Evolutionary conservation across 2,113 vertebrate genomes (phyloP), one percentile per base, ranked within the genome.

Genomic region (Astur gentilis): DNA sequence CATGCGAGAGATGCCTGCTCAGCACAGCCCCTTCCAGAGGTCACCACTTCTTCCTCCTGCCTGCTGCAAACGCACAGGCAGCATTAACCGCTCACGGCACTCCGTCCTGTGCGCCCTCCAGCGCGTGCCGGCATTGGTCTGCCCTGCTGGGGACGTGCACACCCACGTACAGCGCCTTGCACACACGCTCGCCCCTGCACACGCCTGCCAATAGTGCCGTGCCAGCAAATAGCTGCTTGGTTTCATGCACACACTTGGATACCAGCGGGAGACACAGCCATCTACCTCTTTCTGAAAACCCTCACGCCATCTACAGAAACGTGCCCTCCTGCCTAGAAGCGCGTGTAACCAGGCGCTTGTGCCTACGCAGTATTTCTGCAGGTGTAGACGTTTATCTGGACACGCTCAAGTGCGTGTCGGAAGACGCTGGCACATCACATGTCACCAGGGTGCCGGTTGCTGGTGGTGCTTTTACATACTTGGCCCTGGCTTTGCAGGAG

Each of bases 1-100:
- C 92, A 94, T 93, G 87, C 0, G 0, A 93, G 90, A 47, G 67
- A 89, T 96, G 97, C 90, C 97, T 79, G 83, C 92, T 97, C 98
- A 98, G 97, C 97, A 89, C 84, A 95, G 82, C 82, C 87, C 84
- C 81, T 83, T 95, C 94, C 91, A 96, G 96, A 96, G 96, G 89
- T 96, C 97, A 96, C 71, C 27, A 11, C 44, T 92, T 23, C 89
- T 66, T 79, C 75, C 88, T 62, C 44, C 82, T 76, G 76, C 75
- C 55, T 50, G 60, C 93, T 84, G 69, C 93, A 84, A 27, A 71
- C 0, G 0, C 83, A 26, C 52, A 76, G 86, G 54, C 81, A 84
- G 69, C 81, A 22, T 10, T 40, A 65, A 52, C 61, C 4, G 6
- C 89, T 87, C 77, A 1, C 4, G 3, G 25, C 45, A 23, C 76